Conservation (phyloP, 2,797 vertebrate species). For the Premnoplex brunnescens region DNA sequence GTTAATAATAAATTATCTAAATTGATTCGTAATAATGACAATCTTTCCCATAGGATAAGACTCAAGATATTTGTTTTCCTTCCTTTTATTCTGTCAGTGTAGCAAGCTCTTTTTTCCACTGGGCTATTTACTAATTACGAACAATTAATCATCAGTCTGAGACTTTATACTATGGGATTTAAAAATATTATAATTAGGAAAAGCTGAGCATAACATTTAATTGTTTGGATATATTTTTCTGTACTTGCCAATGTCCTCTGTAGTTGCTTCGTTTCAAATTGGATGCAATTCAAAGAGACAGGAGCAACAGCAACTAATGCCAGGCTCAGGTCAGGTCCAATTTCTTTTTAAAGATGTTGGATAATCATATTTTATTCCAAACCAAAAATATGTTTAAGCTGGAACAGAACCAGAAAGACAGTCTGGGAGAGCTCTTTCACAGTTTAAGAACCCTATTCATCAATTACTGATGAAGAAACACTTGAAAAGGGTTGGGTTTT, state of each 20-base stretch:
- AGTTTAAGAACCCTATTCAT: neutral
- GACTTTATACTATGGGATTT: neutral
- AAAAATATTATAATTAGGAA: slow-evolving; percentile 19
- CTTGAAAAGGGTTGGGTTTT: neutral
- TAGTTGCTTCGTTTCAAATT: slow-evolving; percentile 33
- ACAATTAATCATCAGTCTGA: slow-evolving; percentile 21
- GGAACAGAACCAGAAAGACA: slow-evolving; percentile 56
- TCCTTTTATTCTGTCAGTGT: neutral
- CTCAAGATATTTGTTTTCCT: slow-evolving; percentile 16
- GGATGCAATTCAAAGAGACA: slow-evolving; percentile 59
- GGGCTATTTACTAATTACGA: slow-evolving; percentile 35
- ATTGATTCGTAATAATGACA: slow-evolving; percentile 37
- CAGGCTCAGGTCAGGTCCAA: slow-evolving; percentile 51
- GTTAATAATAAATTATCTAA: slow-evolving; percentile 22
- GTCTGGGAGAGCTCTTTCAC: neutral
- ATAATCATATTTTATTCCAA: slow-evolving; percentile 22
- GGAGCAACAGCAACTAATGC: slow-evolving; percentile 52
- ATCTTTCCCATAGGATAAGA: slow-evolving; percentile 12
- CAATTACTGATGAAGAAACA: slow-evolving; percentile 7
- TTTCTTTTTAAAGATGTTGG: slow-evolving; percentile 57
- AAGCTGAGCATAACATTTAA: neutral
- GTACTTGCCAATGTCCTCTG: neutral
- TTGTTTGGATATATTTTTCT: neutral
- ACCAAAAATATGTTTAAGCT: slow-evolving; percentile 62
- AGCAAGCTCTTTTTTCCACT: slow-evolving; percentile 7